phyloP scores from a whole-genome alignment of 2,888 invertebrate species.

The Macaria liturata region DNA sequence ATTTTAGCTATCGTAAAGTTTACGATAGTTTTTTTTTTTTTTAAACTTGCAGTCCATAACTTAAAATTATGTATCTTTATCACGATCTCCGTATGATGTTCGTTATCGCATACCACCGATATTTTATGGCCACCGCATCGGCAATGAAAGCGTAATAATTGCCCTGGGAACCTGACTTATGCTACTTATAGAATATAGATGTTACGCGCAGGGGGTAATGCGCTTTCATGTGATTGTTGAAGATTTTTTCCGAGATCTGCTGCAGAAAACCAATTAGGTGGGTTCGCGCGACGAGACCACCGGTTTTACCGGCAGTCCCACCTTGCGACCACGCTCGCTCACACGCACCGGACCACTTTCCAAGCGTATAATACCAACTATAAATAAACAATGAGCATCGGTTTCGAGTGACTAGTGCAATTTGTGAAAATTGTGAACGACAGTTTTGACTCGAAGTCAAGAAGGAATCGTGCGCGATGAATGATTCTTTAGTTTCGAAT shows the following conservation, averaged over 20 bases:
- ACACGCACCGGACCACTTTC: constrained; percentile 33
- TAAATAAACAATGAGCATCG: constrained; percentile 38
- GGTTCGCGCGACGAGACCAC: constrained; percentile 41
- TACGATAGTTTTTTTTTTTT: too few relatives aligned
- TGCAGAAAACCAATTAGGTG: constrained; percentile 62
- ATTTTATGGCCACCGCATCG: neutral
- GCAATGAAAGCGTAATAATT: constrained; percentile 22
- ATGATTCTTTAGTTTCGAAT: constrained; percentile 56
- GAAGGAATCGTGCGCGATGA: constrained; percentile 57
- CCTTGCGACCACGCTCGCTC: constrained; percentile 31
- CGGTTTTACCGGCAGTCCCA: constrained; percentile 48
- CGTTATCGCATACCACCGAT: neutral
- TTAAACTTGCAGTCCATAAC: too few relatives aligned
- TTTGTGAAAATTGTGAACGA: constrained; percentile 17
- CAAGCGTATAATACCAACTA: constrained; percentile 25
- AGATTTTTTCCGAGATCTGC: constrained; percentile 53
- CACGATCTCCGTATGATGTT: too few relatives aligned
- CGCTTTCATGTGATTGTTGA: constrained; percentile 60
- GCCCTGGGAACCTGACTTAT: constrained; percentile 34
- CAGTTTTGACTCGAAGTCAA: constrained; percentile 43
- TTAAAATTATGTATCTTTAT: too few relatives aligned
- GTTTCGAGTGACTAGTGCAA: constrained; percentile 18
- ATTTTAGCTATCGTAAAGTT: too few relatives aligned
- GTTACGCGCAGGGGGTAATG: constrained; percentile 29
- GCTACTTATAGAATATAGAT: constrained; percentile 14